Percentiles rank a stretch among this genome's conserved stretches.
Conservation (phyloP, 2,797 vertebrate genomes). For the Trematomus bernacchii region DNA sequence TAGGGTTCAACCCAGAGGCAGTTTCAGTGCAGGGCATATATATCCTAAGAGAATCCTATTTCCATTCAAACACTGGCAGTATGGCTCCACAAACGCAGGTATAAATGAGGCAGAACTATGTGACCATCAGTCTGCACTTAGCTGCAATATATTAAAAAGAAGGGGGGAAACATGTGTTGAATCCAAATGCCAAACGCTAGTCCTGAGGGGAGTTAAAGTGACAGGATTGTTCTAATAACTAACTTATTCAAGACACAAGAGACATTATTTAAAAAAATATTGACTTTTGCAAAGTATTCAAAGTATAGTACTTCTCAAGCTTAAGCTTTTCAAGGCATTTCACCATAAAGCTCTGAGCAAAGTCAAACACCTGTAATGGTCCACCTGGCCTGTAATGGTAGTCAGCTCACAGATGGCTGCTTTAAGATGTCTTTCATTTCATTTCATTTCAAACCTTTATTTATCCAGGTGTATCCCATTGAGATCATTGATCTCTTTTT, state of each 20-base stretch:
- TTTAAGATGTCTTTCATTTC: conserved; percentile 18
- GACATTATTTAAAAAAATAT: not conserved
- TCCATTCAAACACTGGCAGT: conserved; percentile 32
- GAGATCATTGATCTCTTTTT: too few species aligned
- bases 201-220: not conserved
- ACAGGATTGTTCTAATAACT: not conserved
- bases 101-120: conserved; percentile 24
- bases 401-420: conserved; percentile 34
- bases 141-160: not conserved
- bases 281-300: conserved; percentile 1
- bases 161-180: not conserved
- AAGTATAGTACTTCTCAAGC: conserved; percentile 16
- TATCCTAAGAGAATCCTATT: conserved; percentile 24
- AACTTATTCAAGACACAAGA: not conserved
- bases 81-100: conserved; percentile 19
- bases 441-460: too few species aligned
- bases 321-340: conserved; percentile 39
- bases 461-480: too few species aligned
- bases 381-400: conserved; percentile 31
- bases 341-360: conserved; percentile 34
- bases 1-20: conserved; percentile 39
- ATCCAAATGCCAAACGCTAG: not conserved
- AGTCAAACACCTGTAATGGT: conserved; percentile 30
- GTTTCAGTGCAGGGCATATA: conserved; percentile 17
- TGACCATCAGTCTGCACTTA: conserved; percentile 3